phyloP scores from a whole-genome alignment of 1,140 invertebrate genomes.

The Lepidotrigona ventralis region DNA sequence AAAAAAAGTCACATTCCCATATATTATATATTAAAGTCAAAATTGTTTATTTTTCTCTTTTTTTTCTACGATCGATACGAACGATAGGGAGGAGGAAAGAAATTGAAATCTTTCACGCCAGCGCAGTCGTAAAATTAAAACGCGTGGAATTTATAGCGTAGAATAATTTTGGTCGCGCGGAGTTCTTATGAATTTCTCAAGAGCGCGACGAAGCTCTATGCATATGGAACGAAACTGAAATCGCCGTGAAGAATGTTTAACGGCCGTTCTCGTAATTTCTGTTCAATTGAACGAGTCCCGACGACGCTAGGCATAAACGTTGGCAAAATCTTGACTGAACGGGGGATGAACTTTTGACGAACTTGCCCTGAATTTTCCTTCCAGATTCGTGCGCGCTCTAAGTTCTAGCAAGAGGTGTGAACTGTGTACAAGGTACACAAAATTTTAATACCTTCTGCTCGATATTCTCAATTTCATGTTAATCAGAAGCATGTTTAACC shows the following conservation, averaged over 20 bases:
- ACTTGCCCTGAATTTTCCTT: no score
- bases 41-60: not conserved
- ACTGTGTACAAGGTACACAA: not conserved
- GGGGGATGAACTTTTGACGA: not conserved
- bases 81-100: no score
- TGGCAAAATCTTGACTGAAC: not conserved
- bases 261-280: not conserved
- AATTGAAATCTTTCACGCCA: not conserved
- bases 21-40: no score
- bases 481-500: not conserved
- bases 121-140: not conserved
- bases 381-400: no score
- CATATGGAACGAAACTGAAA: constrained; percentile 32
- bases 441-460: not conserved
- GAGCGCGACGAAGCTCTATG: constrained; percentile 12
- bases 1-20: no score
- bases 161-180: not conserved
- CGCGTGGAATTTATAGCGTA: not conserved
- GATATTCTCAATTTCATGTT: not conserved
- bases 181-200: constrained; percentile 38
- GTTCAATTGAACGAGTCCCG: constrained; percentile 22
- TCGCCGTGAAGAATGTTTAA: constrained; percentile 12
- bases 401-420: no score
- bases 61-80: not conserved
- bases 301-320: not conserved